Evolutionary conservation across 92 coral and sea anemone species (phyloP).

Genomic region (Phymanthus crucifer): DNA sequence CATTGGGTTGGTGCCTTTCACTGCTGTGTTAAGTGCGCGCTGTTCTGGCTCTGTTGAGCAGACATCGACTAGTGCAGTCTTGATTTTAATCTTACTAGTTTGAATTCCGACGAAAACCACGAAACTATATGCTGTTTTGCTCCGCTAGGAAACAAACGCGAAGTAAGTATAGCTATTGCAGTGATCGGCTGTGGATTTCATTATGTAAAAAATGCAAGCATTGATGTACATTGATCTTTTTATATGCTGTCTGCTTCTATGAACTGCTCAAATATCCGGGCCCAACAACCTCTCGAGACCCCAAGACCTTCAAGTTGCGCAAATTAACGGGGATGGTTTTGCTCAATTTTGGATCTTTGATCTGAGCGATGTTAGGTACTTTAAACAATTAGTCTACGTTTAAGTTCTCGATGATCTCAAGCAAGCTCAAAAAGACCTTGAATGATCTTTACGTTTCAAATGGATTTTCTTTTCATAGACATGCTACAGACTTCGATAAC

Average conservation of each 20-base stretch:
- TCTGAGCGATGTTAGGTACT: constrained; percentile 6
- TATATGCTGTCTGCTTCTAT: constrained; percentile 10
- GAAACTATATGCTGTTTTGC: constrained; percentile 22
- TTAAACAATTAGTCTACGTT: constrained; percentile 7
- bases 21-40: not conserved
- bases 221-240: constrained; percentile 15
- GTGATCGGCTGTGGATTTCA: constrained; percentile 9
- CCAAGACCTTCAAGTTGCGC: constrained; percentile 14
- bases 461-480: not conserved
- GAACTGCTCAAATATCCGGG: constrained; percentile 30
- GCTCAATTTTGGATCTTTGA: not conserved
- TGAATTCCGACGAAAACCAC: constrained; percentile 7
- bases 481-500: not conserved
- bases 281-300: constrained; percentile 32
- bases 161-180: constrained; percentile 18
- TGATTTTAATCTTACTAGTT: not conserved
- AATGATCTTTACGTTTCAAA: not conserved
- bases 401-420: not conserved
- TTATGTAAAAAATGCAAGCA: not conserved
- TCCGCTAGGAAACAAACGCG: constrained; percentile 19
- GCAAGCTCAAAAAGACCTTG: not conserved
- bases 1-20: constrained; percentile 10
- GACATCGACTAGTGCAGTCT: not conserved
- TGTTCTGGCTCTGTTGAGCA: constrained; percentile 28
- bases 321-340: not conserved